Evolutionary conservation across 2,113 vertebrate genomes (phyloP).

Genomic region (Prunella himalayana): DNA sequence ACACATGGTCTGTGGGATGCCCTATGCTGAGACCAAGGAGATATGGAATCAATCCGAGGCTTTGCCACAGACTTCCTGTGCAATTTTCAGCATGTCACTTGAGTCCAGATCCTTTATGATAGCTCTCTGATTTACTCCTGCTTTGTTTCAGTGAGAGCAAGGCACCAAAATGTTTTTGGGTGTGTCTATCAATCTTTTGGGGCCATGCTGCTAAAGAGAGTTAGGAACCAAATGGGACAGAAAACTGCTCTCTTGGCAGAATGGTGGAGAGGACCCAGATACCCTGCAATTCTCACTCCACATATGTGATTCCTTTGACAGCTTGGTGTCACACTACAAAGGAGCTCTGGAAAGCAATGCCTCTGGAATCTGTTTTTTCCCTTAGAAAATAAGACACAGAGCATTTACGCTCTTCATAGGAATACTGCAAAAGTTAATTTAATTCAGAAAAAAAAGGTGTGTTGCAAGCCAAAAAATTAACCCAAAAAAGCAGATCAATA

Average conservation of each 20-base stretch:
- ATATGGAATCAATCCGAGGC: slow-evolving; percentile 53
- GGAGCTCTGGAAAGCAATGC: not conserved
- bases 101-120: slow-evolving; percentile 6
- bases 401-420: not conserved
- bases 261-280: not conserved
- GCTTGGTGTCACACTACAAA: not conserved
- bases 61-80: slow-evolving; percentile 57
- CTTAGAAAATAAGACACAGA: not conserved
- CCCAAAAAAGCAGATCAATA: not conserved
- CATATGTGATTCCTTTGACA: not conserved
- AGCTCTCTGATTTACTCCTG: not conserved
- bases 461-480: not conserved
- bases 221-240: not conserved
- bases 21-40: not conserved
- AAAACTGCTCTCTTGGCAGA: not conserved
- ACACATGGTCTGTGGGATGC: slow-evolving; percentile 53
- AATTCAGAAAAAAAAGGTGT: not conserved
- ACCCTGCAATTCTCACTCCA: not conserved
- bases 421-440: not conserved
- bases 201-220: not conserved
- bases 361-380: not conserved
- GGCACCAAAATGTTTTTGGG: slow-evolving; percentile 11
- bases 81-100: slow-evolving; percentile 33
- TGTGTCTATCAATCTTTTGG: not conserved
- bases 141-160: slow-evolving; percentile 11